Conservation (phyloP, 2,888 invertebrate species). For the Rhingia rostrata region DNA sequence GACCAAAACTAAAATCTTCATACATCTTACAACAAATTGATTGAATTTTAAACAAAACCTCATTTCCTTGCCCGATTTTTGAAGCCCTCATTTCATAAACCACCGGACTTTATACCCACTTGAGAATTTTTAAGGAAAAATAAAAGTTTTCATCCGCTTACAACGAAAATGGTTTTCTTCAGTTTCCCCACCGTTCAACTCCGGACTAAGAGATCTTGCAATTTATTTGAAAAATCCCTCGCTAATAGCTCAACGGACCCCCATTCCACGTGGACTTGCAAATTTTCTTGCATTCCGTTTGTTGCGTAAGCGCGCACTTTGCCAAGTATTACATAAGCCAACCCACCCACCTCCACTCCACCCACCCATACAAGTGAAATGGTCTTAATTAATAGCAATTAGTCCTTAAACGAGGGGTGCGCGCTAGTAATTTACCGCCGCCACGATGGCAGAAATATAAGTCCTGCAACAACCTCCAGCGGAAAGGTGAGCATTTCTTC, state of each 20-base stretch:
- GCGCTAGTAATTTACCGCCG: constrained; percentile 51
- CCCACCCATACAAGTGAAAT: constrained; percentile 38
- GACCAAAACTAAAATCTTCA: no score
- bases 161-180: not conserved
- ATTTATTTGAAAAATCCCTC: constrained; percentile 27
- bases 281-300: constrained; percentile 12
- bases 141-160: not conserved
- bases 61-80: no score
- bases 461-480: constrained; percentile 9
- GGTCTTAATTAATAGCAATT: constrained; percentile 74
- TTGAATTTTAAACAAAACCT: no score
- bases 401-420: constrained; percentile 67
- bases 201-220: not conserved
- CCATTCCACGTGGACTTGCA: not conserved
- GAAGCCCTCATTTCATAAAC: not conserved
- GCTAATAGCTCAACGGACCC: not conserved
- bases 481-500: constrained; percentile 34
- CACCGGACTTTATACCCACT: not conserved
- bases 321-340: constrained; percentile 10
- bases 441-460: constrained; percentile 18
- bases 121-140: not conserved
- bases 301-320: constrained; percentile 36
- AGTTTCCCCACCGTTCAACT: no score
- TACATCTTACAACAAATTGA: no score
- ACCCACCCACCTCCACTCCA: constrained; percentile 27